These are phyloP conservation scores for Oxyruncus cristatus DNA, from an alignment of 2,113 vertebrate genomes.

Conservation along the genomic window DNA sequence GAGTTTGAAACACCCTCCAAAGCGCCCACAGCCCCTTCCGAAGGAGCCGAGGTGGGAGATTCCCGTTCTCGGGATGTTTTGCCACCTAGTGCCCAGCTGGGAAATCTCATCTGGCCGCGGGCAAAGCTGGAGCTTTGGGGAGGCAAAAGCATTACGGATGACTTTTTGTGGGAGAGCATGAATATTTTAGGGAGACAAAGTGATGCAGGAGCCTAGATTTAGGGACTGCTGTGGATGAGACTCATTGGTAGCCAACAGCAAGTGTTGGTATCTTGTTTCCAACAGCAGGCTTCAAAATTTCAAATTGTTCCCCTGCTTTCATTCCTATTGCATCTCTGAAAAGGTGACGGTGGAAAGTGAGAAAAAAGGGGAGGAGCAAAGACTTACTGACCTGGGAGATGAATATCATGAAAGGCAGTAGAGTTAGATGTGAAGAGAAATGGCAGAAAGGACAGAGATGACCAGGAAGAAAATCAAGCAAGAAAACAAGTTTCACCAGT, in stretches of 20 bases:
- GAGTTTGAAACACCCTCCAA: not conserved
- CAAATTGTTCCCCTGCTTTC: not conserved
- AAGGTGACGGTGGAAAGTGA: not conserved
- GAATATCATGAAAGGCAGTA: no score
- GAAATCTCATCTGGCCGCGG: not conserved
- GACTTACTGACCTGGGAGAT: not conserved
- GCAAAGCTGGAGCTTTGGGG: not conserved
- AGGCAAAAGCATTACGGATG: not conserved
- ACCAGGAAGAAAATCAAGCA: not conserved
- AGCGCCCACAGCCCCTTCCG: not conserved
- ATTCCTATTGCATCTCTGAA: not conserved
- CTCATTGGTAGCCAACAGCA: fast-evolving
- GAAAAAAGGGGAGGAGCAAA: not conserved
- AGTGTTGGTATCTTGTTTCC: not conserved
- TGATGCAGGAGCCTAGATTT: not conserved
- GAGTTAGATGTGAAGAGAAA: not conserved
- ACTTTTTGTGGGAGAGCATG: not conserved
- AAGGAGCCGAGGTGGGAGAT: not conserved
- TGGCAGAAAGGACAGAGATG: not conserved
- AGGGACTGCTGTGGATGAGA: not conserved
- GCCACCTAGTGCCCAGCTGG: slow-evolving; percentile 52
- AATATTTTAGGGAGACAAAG: not conserved
- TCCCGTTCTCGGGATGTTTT: slow-evolving; percentile 23
- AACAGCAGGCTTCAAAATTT: not conserved
- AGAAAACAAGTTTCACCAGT: not conserved